Base-by-base conservation (phyloP, 2,797 vertebrate species). In the Neosilurus mollespiculum region DNA sequence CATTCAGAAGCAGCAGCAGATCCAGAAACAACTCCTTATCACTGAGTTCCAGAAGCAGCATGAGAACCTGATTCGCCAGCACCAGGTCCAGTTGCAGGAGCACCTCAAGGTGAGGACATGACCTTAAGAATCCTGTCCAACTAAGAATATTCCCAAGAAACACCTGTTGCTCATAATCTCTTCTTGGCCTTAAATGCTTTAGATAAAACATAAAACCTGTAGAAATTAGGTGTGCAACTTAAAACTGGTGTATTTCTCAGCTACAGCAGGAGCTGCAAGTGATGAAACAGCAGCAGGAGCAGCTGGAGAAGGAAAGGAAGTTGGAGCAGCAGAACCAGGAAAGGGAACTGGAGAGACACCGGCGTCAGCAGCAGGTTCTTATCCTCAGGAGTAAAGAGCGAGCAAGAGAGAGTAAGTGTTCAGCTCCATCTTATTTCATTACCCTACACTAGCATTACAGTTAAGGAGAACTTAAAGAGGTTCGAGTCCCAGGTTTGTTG, bases 41-140 rank as follows among this genome's bases (percentile, higher is more conserved):
- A 98, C 95, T 24, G 98, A 99, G 92, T 99, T 99, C 92, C 98
- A 99, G 94, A 99, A 99, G 88, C 97, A 99, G 92, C 98, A 99
- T 11, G 98, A 99, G 92, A 99, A 98, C 92, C 87, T 99, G 93
- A 97, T 96, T 59, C 95, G 98, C 81, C 98, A 99, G 92, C 98
- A 99, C 89, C 98, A 99, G 92, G 98, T 97, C 80, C 98, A 99
- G 91, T 96, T 99, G 84, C 97, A 99, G 93, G 97, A 99, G 88
- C 98, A 99, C 90, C 96, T 99, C 92, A 99, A 99, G 98, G 98
- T 99, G 95, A 93, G 90, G 64, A 69, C 59, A 34, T 75, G 65
- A 37, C 14, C 18, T 9, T 10, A 20, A 71, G 16, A 61, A 59
- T 59, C 30, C 73, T 43, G 58, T 77, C 22, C 14, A n/a, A 22